Conservation (phyloP, 2,113 vertebrate genomes). For the Regulus satrapa region DNA sequence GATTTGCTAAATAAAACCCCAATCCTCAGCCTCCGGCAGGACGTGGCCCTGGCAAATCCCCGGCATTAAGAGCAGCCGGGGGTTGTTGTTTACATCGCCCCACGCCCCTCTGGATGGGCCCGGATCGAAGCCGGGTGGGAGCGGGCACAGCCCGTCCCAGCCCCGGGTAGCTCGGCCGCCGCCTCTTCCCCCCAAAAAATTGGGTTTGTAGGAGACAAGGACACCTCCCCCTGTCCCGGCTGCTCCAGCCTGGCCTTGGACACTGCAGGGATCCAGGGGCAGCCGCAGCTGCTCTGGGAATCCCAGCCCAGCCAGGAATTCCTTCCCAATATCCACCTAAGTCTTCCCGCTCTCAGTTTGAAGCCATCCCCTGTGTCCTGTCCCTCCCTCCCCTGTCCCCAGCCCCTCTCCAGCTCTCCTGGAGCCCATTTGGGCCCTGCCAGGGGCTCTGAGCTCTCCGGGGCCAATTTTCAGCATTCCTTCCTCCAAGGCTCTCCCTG, state of each 20-base stretch:
- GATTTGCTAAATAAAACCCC: conserved; percentile 72
- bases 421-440: background rate
- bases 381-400: background rate
- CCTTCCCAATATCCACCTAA: background rate
- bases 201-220: background rate
- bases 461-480: accelerated
- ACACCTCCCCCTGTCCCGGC: accelerated
- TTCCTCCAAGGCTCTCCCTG: background rate
- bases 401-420: background rate
- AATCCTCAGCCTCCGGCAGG: background rate
- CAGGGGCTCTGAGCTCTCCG: background rate
- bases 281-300: background rate
- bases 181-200: accelerated
- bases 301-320: background rate
- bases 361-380: background rate
- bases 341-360: accelerated
- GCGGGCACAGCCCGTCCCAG: background rate
- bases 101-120: background rate
- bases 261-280: background rate
- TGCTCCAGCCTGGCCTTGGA: background rate
- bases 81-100: background rate
- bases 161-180: accelerated
- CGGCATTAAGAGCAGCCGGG: background rate
- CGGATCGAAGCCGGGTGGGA: accelerated
- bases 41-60: background rate